Percentiles rank a stretch among this genome's conserved stretches.
Evolutionary conservation across 2,888 invertebrate genomes (phyloP).

Genomic region (Glyphotaelius pellucidus): DNA sequence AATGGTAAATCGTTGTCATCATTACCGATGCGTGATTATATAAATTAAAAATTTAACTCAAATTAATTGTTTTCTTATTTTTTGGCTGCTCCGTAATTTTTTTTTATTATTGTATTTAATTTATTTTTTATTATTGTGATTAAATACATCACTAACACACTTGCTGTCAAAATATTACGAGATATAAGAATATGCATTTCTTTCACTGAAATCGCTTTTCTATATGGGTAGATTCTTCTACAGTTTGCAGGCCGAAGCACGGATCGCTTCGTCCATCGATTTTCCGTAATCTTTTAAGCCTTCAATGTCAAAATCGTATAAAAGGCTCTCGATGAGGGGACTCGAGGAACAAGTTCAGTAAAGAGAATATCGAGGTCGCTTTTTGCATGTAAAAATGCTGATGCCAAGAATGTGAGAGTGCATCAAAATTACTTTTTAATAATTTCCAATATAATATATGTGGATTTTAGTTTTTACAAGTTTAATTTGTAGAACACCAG

Average conservation of each 20-base stretch:
- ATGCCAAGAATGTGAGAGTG: not conserved
- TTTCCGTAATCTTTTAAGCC: not conserved
- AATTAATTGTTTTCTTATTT: too few species aligned
- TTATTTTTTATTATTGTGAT: too few species aligned
- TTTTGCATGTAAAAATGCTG: not conserved
- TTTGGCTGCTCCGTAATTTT: too few species aligned
- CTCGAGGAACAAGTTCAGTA: not conserved
- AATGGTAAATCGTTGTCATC: too few species aligned
- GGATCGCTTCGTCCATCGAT: not conserved
- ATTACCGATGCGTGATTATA: too few species aligned
- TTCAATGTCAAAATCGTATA: not conserved
- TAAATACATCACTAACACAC: too few species aligned
- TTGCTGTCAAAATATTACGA: not conserved
- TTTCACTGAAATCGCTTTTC: not conserved
- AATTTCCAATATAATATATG: not conserved
- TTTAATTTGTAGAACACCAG: too few species aligned
- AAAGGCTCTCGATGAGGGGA: not conserved
- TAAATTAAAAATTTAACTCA: too few species aligned
- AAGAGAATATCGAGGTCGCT: not conserved
- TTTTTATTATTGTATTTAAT: too few species aligned
- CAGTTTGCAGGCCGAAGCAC: not conserved
- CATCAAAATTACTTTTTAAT: not conserved
- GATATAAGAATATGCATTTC: not conserved
- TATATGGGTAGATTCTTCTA: not conserved
- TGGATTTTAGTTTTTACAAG: too few species aligned